Evolutionary conservation across 2,113 vertebrate species (phyloP).

Genomic region (Misgurnus mizolepis): DNA sequence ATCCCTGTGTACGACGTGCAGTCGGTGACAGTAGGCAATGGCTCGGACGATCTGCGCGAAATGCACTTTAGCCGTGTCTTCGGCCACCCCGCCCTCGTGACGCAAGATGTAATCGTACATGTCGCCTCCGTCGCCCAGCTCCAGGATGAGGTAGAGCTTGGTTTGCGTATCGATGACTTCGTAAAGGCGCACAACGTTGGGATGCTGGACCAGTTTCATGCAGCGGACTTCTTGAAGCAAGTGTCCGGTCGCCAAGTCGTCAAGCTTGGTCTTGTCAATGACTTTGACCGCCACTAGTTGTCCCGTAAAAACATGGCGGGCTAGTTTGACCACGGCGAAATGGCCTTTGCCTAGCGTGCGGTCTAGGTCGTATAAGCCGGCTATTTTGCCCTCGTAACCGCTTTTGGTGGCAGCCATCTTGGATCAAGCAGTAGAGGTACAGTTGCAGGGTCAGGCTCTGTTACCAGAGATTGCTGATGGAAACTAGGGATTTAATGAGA

Average conservation of each 20-base stretch:
- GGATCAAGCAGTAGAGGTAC: conserved; percentile 38
- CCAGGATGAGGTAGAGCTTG: conserved; percentile 89
- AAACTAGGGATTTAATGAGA: conserved; percentile 35
- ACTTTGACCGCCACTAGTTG: conserved; percentile 87
- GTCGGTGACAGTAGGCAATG: conserved; percentile 86
- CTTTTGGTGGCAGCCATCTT: conserved; percentile 67
- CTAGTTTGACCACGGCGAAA: conserved; percentile 86
- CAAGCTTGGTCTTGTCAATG: conserved; percentile 88
- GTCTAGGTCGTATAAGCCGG: conserved; percentile 84
- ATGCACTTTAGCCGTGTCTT: conserved; percentile 79
- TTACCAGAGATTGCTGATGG: background rate
- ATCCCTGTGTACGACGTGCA: conserved; percentile 87
- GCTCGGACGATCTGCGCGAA: conserved; percentile 86
- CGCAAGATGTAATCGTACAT: conserved; percentile 88
- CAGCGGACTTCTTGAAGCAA: conserved; percentile 88
- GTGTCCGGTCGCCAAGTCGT: conserved; percentile 77
- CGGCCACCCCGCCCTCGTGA: conserved; percentile 80
- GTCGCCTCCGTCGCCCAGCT: conserved; percentile 86
- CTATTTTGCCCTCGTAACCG: conserved; percentile 75
- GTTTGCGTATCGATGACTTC: conserved; percentile 87
- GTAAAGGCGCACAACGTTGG: conserved; percentile 87
- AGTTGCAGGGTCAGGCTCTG: conserved; percentile 5
- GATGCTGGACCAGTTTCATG: conserved; percentile 89
- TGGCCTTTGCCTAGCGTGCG: conserved; percentile 86
- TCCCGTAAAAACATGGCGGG: conserved; percentile 81